phyloP scores from a whole-genome alignment of 2,113 vertebrate species.

The Carollia perspicillata region DNA sequence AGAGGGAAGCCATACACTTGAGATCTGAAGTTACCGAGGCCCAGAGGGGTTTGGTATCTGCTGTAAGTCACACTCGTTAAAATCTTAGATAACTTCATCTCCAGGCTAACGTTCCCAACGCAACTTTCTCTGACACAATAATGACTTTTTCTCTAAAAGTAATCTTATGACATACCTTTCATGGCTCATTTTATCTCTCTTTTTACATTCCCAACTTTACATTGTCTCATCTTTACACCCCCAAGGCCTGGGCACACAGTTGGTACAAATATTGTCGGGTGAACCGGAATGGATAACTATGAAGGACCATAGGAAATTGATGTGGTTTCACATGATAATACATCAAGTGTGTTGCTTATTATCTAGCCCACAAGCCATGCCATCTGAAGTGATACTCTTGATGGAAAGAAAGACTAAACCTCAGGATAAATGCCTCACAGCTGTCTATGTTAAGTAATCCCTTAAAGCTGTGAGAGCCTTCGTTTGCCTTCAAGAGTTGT shows the following conservation, averaged over 20 bases:
- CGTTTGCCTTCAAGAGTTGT: constrained; percentile 86
- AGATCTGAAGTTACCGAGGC: background rate
- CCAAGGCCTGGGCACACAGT: fast-evolving
- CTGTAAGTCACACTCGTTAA: background rate
- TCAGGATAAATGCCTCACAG: constrained; percentile 80
- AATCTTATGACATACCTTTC: background rate
- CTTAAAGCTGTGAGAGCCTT: constrained; percentile 85
- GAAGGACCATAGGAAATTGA: background rate
- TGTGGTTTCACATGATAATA: background rate
- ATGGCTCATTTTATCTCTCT: background rate
- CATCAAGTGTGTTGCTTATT: background rate
- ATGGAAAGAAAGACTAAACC: constrained; percentile 41
- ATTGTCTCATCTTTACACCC: background rate
- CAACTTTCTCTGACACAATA: background rate
- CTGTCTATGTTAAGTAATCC: constrained; percentile 84
- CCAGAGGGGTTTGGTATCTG: background rate
- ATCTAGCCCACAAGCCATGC: background rate
- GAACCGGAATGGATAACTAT: background rate
- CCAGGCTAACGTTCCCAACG: background rate
- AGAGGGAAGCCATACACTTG: background rate
- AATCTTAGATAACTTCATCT: background rate
- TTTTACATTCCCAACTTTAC: background rate
- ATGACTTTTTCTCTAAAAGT: background rate
- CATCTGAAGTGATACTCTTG: background rate
- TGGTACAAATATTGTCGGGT: background rate